These are phyloP conservation scores for Pycnomerus fuliginosus DNA, from an alignment of 2,888 invertebrate species.

Conservation along the genomic window DNA sequence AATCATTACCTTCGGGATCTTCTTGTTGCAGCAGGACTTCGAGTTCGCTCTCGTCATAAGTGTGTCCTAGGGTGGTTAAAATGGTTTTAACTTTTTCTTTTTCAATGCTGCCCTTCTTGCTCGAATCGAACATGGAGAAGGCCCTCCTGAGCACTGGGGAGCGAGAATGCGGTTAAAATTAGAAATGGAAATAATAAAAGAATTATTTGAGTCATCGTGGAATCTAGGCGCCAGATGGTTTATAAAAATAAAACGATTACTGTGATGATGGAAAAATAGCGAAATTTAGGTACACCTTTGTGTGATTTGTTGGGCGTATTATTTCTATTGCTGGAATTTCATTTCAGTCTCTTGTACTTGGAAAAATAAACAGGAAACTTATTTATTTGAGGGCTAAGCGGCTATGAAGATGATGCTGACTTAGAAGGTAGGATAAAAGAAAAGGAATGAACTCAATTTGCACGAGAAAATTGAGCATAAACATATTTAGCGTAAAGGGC, in stretches of 20 bases:
- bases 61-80: slow-evolving; percentile 77
- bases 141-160: slow-evolving; percentile 72
- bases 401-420: too few relatives aligned
- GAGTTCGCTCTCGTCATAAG: slow-evolving; percentile 74
- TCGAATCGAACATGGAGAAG: slow-evolving; percentile 83
- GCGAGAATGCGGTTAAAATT: background rate
- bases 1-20: slow-evolving; percentile 70
- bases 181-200: slow-evolving; percentile 1
- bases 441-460: too few relatives aligned
- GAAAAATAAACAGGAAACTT: too few relatives aligned
- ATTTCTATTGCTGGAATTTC: too few relatives aligned
- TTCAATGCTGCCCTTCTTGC: slow-evolving; percentile 75
- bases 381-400: too few relatives aligned
- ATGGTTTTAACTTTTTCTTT: slow-evolving; percentile 79
- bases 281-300: too few relatives aligned
- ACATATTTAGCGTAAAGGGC: too few relatives aligned
- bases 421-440: too few relatives aligned
- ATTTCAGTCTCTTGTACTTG: too few relatives aligned
- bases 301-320: too few relatives aligned
- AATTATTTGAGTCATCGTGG: slow-evolving; percentile 10
- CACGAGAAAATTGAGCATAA: too few relatives aligned
- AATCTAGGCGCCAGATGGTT: slow-evolving; percentile 16
- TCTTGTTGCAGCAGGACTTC: slow-evolving; percentile 75
- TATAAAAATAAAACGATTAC: slow-evolving; percentile 8
- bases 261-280: slow-evolving; percentile 12